Conservation (phyloP, 2,888 invertebrate species). For the Trisateles emortualis region DNA sequence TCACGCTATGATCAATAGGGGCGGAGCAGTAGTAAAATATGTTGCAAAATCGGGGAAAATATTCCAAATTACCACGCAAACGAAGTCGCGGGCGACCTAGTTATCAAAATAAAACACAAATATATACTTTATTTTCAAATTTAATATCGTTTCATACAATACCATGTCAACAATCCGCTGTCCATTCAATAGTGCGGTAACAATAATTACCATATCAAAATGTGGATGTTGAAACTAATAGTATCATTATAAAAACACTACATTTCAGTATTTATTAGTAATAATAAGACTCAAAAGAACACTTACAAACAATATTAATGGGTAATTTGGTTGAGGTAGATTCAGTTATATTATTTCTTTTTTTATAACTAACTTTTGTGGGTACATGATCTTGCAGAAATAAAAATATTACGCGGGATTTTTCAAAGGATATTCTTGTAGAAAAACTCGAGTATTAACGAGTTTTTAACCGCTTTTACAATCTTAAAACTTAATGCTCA, state of each 20-base stretch:
- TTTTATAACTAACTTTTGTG: constrained; percentile 67
- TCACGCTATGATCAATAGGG: too few species aligned
- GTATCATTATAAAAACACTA: constrained; percentile 83
- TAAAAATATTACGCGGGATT: neutral
- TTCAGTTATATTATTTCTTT: constrained; percentile 66
- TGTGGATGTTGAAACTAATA: constrained; percentile 77
- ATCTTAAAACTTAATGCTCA: too few species aligned
- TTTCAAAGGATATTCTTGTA: neutral
- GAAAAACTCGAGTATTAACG: too few species aligned
- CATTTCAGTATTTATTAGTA: constrained; percentile 78
- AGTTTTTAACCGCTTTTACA: too few species aligned
- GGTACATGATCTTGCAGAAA: constrained; percentile 38
- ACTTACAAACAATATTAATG: constrained; percentile 84
- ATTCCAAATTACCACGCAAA: too few species aligned
- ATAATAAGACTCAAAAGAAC: constrained; percentile 84
- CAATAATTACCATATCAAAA: constrained; percentile 86
- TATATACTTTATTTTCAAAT: constrained; percentile 66
- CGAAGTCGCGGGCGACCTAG: too few species aligned
- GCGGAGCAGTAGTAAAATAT: too few species aligned
- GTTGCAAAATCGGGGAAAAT: too few species aligned
- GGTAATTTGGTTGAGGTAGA: constrained; percentile 86
- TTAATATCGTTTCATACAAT: constrained; percentile 78
- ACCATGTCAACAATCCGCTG: constrained; percentile 70
- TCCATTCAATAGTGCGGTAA: constrained; percentile 82
- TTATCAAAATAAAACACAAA: constrained; percentile 60